Percentiles rank a stretch among this genome's conserved stretches.
Evolutionary conservation across 1,140 invertebrate species (phyloP).

Genomic region (Portunus trituberculatus): DNA sequence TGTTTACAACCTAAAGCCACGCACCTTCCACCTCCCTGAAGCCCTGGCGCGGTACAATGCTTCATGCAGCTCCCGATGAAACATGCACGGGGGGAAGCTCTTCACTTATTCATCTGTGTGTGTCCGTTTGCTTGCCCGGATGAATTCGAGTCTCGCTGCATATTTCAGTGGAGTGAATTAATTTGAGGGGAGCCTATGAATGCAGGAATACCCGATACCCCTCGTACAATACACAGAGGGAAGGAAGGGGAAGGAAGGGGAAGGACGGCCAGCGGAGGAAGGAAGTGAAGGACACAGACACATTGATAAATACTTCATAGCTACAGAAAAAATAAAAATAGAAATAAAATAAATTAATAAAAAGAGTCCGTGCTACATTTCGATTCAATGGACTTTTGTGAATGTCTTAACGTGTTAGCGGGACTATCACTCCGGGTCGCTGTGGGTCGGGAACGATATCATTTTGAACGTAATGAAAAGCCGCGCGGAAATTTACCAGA

Average conservation of each 20-base stretch:
- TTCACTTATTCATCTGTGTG: background rate
- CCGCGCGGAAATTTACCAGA: background rate
- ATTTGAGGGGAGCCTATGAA: slow-evolving; percentile 9
- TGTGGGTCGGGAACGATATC: background rate
- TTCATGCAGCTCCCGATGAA: no score
- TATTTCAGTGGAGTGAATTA: background rate
- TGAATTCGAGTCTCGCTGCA: background rate
- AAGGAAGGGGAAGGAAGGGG: background rate
- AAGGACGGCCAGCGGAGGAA: no score
- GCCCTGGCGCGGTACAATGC: no score
- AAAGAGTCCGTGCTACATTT: background rate
- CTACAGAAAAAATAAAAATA: background rate
- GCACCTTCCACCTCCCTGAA: no score
- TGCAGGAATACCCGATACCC: background rate
- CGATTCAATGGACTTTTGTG: background rate
- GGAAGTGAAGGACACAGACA: no score
- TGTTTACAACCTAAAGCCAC: no score
- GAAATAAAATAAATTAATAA: background rate
- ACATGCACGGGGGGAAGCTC: no score
- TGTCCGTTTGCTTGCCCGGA: background rate
- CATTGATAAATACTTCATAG: no score
- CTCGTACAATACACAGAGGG: background rate
- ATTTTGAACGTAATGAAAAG: background rate
- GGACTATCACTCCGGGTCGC: no score
- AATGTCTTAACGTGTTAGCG: no score